phyloP scores from a whole-genome alignment of 2,888 invertebrate species.

The Mythimna ferrago region DNA sequence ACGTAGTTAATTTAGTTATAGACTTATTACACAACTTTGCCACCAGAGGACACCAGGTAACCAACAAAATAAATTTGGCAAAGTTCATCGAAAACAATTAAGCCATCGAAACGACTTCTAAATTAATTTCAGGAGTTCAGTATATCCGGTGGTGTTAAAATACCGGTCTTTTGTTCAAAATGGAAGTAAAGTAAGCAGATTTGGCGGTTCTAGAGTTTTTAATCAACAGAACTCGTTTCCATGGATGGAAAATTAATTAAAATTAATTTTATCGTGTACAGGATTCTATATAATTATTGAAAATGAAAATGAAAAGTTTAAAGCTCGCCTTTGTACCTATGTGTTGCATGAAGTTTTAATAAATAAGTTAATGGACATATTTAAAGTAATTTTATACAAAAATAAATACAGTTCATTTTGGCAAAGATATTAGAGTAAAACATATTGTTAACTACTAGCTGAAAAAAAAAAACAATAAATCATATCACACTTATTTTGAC shows the following conservation, averaged over 20 bases:
- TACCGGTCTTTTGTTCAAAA: slow-evolving; percentile 45
- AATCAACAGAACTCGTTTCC: slow-evolving; percentile 39
- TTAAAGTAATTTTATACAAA: too few species aligned
- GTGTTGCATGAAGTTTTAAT: too few species aligned
- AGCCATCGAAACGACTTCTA: slow-evolving; percentile 69
- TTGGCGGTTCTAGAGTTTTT: slow-evolving; percentile 34
- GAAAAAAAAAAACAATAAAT: too few species aligned
- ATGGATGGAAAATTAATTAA: slow-evolving; percentile 22
- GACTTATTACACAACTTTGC: slow-evolving; percentile 37
- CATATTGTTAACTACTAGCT: too few species aligned
- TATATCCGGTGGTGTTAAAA: slow-evolving; percentile 56
- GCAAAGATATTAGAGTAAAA: too few species aligned
- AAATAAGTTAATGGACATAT: too few species aligned
- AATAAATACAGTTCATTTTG: too few species aligned
- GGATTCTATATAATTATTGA: slow-evolving; percentile 31
- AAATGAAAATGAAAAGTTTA: slow-evolving; percentile 16
- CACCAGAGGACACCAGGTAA: slow-evolving; percentile 58
- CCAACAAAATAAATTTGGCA: slow-evolving; percentile 52
- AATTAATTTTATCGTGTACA: slow-evolving; percentile 22
- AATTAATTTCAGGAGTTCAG: slow-evolving; percentile 71
- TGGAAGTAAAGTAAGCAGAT: slow-evolving; percentile 36
- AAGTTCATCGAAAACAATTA: slow-evolving; percentile 66
- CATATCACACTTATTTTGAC: too few species aligned
- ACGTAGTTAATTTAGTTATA: slow-evolving; percentile 31
- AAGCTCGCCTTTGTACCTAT: too few species aligned